Percentiles rank a stretch among this genome's conserved stretches.
These are phyloP conservation scores for Diorhabda carinulata DNA, from an alignment of 1,140 invertebrate genomes.

Conservation along the genomic window DNA sequence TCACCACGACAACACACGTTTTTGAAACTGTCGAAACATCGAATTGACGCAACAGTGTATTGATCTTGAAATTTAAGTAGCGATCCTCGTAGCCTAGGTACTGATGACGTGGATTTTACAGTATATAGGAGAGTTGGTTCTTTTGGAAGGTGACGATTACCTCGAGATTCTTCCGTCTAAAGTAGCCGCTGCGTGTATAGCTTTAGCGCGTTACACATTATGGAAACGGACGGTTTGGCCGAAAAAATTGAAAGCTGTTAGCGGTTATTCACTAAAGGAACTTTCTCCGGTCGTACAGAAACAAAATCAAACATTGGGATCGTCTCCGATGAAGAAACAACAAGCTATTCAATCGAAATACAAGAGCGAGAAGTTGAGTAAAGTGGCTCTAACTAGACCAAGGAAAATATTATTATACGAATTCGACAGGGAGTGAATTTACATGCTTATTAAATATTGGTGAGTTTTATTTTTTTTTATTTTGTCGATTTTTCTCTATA, in stretches of 20 bases:
- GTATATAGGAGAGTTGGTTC: conserved; percentile 58
- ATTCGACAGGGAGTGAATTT: conserved; percentile 10
- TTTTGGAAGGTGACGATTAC: conserved; percentile 59
- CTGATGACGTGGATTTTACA: conserved; percentile 36
- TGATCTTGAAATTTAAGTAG: too few relatives aligned
- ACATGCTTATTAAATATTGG: neutral
- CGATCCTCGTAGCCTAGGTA: too few relatives aligned
- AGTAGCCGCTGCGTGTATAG: conserved; percentile 56
- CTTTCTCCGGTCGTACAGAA: conserved; percentile 51
- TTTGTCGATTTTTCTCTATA: too few relatives aligned
- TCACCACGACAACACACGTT: too few relatives aligned
- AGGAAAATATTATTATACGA: conserved; percentile 22
- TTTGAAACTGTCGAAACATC: too few relatives aligned
- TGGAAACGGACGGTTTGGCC: conserved; percentile 46
- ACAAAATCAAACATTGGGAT: conserved; percentile 50
- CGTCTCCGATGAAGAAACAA: conserved; percentile 51
- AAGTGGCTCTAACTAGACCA: conserved; percentile 40
- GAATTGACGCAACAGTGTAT: too few relatives aligned
- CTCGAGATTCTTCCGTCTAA: conserved; percentile 56
- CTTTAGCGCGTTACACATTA: conserved; percentile 52
- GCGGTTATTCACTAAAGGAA: conserved; percentile 51
- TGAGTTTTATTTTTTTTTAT: neutral
- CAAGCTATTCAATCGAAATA: conserved; percentile 58
- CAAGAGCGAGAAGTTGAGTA: conserved; percentile 39
- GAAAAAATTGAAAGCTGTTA: conserved; percentile 44